Evolutionary conservation across 2,113 vertebrate genomes (phyloP), one percentile per base, ranked within the genome.

Genomic region (Carassius gibelio): DNA sequence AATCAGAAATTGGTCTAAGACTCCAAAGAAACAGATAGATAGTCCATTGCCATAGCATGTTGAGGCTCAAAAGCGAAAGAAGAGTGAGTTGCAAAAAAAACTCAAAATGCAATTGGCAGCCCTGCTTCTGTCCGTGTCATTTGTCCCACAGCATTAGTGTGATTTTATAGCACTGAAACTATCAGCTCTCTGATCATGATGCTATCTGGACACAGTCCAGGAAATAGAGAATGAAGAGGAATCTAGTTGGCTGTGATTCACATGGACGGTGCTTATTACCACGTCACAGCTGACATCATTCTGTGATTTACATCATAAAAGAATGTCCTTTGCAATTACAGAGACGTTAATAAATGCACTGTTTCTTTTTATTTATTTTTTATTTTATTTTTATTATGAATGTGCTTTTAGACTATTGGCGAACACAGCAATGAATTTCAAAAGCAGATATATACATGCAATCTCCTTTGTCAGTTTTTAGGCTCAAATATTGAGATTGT

Each of bases 201-300:
- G 30, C 30, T 59, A 21, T 59, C 75, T 78, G 75, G 75, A 78
- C 55, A 38, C 30, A 78, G 52, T 57, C 30, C 34, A 78, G 55
- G 52, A 59, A 36, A 34, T 59, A 34, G 52, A 13, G 30, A 78
- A 78, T 36, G 30, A 57, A 59, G 75, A 77, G 30, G 26, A 59
- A 59, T 57, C 9, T 36, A 57, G 9, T 21, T 36, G 52, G 34
- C 15, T 78, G 10, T 59, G 52, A 30, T 11, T 38, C 17, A 57
- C 4, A 36, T 17, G 38, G 66, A 55, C 4, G 8, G 48, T 76
- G 23, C 23, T n/a, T n/a, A n/a, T 72, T 72, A 72, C 36, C 19
- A 72, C 69, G 69, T 72, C 36, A 72, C 69, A 72, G 69, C 69
- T 72, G 69, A 72, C 69, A 45, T n/a, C 69, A 72, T 45, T 72